Base-by-base conservation (phyloP, 2,113 vertebrate genomes). In the Ochotona curzoniae region DNA sequence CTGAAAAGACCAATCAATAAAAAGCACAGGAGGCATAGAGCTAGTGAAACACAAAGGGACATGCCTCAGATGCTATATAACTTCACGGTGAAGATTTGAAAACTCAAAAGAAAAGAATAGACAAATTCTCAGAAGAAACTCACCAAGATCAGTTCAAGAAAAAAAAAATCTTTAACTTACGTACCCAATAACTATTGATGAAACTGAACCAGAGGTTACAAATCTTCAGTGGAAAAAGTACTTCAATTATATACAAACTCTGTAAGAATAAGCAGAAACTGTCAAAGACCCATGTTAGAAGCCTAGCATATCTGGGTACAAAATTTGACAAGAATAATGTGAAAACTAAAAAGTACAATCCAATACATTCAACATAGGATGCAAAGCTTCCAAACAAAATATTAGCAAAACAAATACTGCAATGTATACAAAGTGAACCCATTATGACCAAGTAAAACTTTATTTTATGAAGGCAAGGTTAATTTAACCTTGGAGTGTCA, bases 401-500 rank as follows among this genome's bases (percentile, higher is more conserved):
- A 67, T 60, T 57, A 74, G n/a, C 32, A 93, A 91, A 88, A 82
- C 49, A 60, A 88, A 94, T 49, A 47, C 54, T 88, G 67, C 25
- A 15, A 76, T 11, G 8, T 32, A n/a, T 66, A 78, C 47, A 86
- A 90, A 90, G 44, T 83, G 61, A 60, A 94, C 17, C 13, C 28
- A 70, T 66, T 67, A 88, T 47, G 38, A 81, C 44, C 11, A 81
- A 90, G 51, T 51, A 67, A 76, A 51, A 2, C 13, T 76, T 80
- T 84, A 90, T 11, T 81, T 60, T 91, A 94, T 30, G 30, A 69
- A 69, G 79, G 57, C 66, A 87, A 73, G 23, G 69, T 93, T 57
- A 92, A 90, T 61, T 87, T 83, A 90, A 87, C 10, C 70, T 4
- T 44, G 44, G 14, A 93, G 86, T 82, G 83, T 93, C 21, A 89